A percentile compares a stretch with the other conserved stretches of the same genome.
Evolutionary conservation across 2,888 invertebrate genomes (phyloP).

Genomic region (Macropis europaea): DNA sequence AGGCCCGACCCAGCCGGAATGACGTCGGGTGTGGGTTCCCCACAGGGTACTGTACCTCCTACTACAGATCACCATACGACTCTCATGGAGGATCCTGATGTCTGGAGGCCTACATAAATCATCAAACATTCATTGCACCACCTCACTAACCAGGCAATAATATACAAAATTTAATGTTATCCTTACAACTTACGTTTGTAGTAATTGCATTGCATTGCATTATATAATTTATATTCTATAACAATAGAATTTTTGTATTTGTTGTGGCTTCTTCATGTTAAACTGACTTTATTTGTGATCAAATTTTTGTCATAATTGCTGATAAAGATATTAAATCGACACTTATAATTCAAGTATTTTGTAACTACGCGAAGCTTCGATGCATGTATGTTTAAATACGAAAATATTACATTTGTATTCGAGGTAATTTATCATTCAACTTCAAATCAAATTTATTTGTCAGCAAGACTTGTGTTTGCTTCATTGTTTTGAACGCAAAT

Average conservation of each 20-base stretch:
- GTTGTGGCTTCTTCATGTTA: not conserved
- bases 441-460: not conserved
- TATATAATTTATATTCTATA: too few species aligned
- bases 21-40: conserved; percentile 84
- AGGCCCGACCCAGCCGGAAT: conserved; percentile 85
- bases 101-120: conserved; percentile 95
- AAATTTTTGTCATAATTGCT: not conserved
- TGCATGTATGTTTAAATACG: conserved; percentile 5
- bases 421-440: not conserved
- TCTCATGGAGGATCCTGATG: conserved; percentile 95
- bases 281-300: not conserved
- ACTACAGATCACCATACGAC: conserved; percentile 88
- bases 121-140: conserved; percentile 74
- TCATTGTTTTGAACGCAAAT: not conserved
- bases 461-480: not conserved
- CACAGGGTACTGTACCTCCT: conserved; percentile 83
- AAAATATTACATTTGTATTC: not conserved
- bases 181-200: conserved; percentile 45
- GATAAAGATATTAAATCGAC: too few species aligned
- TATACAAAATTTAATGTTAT: conserved; percentile 67
- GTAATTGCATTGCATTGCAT: not conserved
- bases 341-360: not conserved
- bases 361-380: not conserved
- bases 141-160: conserved; percentile 79
- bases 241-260: too few species aligned